Evolutionary conservation across 2,888 invertebrate genomes (phyloP).

Genomic region (Listrodromus nycthemerus): DNA sequence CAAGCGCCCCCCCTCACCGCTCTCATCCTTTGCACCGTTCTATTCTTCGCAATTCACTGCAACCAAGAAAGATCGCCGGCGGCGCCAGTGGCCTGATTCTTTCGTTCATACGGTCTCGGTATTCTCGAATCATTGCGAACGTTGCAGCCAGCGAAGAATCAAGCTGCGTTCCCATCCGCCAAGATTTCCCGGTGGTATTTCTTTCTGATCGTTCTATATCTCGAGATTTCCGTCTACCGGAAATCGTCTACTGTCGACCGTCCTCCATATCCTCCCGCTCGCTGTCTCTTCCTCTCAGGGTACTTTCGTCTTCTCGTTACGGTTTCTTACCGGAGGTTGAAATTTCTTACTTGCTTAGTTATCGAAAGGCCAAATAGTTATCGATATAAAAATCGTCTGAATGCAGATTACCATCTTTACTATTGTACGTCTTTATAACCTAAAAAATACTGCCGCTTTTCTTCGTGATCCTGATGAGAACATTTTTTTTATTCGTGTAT

Average conservation of each 20-base stretch:
- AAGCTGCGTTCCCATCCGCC: slow-evolving; percentile 4
- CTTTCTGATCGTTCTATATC: neutral
- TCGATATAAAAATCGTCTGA: neutral
- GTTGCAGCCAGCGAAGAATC: slow-evolving; percentile 2
- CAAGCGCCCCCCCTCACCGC: neutral
- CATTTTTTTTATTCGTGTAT: no score
- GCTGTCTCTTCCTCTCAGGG: neutral
- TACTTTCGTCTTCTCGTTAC: neutral
- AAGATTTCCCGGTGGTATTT: slow-evolving; percentile 27
- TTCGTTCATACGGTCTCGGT: neutral
- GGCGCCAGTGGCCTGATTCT: slow-evolving; percentile 11
- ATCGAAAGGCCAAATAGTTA: neutral
- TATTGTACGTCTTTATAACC: no score
- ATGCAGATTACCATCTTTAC: no score
- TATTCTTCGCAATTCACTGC: neutral
- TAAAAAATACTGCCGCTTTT: no score
- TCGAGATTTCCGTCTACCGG: slow-evolving; percentile 17
- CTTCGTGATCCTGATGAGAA: no score
- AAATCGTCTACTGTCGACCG: slow-evolving; percentile 9
- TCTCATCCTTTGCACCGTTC: neutral
- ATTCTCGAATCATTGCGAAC: neutral
- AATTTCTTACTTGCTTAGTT: neutral
- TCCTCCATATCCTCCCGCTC: slow-evolving; percentile 7
- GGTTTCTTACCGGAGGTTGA: neutral
- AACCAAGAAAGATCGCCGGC: neutral